Conservation (phyloP, 2,797 vertebrate genomes). For the Aselliscus stoliczkanus region DNA sequence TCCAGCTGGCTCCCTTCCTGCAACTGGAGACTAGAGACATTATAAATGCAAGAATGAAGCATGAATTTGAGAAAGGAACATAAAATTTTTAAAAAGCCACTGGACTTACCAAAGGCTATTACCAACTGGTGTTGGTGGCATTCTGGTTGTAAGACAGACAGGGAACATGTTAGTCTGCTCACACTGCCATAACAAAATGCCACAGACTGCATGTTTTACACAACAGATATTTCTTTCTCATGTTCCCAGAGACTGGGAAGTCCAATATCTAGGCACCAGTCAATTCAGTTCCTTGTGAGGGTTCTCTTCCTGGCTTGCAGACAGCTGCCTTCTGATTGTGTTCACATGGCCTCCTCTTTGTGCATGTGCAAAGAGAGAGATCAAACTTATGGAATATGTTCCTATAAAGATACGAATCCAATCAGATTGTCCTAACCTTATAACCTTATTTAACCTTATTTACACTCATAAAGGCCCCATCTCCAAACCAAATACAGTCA, state of each 20-base stretch:
- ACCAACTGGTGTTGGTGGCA: background rate
- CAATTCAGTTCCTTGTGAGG: background rate
- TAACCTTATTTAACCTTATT: background rate
- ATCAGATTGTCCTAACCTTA: background rate
- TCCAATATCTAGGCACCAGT: background rate
- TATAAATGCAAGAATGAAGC: background rate
- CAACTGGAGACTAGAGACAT: background rate
- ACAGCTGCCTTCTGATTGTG: background rate
- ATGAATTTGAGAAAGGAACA: background rate
- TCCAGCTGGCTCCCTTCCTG: background rate
- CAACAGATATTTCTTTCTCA: background rate
- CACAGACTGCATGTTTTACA: background rate
- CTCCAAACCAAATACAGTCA: background rate
- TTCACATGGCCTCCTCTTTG: background rate
- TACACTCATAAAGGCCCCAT: background rate
- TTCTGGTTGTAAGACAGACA: background rate
- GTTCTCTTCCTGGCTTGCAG: background rate
- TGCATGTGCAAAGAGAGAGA: background rate
- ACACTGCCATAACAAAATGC: background rate
- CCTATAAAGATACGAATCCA: background rate
- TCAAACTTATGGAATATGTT: background rate
- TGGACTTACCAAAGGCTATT: background rate
- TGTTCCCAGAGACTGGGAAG: background rate
- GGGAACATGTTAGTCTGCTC: background rate
- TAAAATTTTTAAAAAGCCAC: background rate